Evolutionary conservation across 2,888 invertebrate species (phyloP).

Genomic region (Cephus runcator): DNA sequence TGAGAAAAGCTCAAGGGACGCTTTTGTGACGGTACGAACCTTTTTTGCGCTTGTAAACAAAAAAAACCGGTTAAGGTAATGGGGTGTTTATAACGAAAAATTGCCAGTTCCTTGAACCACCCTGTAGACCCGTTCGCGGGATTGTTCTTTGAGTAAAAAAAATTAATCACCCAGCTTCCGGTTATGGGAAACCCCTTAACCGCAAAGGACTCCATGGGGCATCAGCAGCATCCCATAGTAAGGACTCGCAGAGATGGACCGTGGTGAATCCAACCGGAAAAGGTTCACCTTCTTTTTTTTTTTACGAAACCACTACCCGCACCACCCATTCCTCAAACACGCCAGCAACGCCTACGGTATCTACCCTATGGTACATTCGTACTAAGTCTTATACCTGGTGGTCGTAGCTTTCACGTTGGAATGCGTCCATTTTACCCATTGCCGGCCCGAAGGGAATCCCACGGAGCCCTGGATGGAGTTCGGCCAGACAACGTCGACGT

Average conservation of each 20-base stretch:
- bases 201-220: background rate
- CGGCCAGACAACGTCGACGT: background rate
- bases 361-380: background rate
- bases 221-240: background rate
- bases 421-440: slow-evolving; percentile 31
- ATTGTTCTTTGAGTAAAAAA: background rate
- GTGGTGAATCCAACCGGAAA: slow-evolving; percentile 27
- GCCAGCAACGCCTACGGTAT: background rate
- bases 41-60: background rate
- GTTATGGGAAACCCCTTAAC: background rate
- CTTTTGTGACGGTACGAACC: background rate
- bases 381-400: background rate
- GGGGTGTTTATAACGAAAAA: background rate
- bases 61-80: background rate
- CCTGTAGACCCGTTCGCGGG: background rate
- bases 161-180: background rate
- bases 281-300: slow-evolving; percentile 15
- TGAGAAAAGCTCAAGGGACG: background rate
- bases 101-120: background rate
- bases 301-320: background rate
- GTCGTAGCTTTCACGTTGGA: slow-evolving; percentile 22
- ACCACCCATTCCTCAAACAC: background rate
- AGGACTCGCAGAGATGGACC: slow-evolving; percentile 23
- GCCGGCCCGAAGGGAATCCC: background rate
- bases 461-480: background rate